phyloP scores from a whole-genome alignment of 2,113 vertebrate genomes.

The Toxotes jaculatrix region DNA sequence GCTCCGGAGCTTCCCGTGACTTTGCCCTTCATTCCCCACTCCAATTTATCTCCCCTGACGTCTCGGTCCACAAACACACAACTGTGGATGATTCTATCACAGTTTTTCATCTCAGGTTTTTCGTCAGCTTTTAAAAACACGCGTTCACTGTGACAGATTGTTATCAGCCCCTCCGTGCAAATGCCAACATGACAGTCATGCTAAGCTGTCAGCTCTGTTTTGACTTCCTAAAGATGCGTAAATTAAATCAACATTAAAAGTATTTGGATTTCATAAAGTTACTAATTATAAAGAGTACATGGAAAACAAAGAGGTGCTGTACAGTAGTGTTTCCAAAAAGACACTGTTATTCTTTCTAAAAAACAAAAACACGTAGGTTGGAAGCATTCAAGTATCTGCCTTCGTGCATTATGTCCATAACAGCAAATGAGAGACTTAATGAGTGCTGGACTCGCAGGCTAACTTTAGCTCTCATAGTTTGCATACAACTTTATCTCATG shows the following conservation, averaged over 20 bases:
- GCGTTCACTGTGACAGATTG: constrained; percentile 16
- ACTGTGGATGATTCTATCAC: constrained; percentile 32
- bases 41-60: constrained; percentile 58
- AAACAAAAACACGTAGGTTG: too few species aligned
- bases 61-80: constrained; percentile 42
- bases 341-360: too few species aligned
- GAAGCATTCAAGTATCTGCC: too few species aligned
- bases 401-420: too few species aligned
- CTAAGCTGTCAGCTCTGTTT: neutral
- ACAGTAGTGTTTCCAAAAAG: neutral
- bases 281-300: neutral
- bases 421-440: too few species aligned
- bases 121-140: constrained; percentile 19
- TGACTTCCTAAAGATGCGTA: constrained; percentile 14
- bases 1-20: constrained; percentile 41
- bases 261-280: neutral
- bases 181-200: constrained; percentile 19
- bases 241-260: neutral
- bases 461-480: too few species aligned
- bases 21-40: constrained; percentile 50
- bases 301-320: neutral
- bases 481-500: too few species aligned
- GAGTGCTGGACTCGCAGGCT: too few species aligned
- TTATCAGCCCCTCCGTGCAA: constrained; percentile 8
- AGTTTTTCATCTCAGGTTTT: constrained; percentile 44